phyloP scores from a whole-genome alignment of 2,113 vertebrate genomes.

The Hemicordylus capensis region DNA sequence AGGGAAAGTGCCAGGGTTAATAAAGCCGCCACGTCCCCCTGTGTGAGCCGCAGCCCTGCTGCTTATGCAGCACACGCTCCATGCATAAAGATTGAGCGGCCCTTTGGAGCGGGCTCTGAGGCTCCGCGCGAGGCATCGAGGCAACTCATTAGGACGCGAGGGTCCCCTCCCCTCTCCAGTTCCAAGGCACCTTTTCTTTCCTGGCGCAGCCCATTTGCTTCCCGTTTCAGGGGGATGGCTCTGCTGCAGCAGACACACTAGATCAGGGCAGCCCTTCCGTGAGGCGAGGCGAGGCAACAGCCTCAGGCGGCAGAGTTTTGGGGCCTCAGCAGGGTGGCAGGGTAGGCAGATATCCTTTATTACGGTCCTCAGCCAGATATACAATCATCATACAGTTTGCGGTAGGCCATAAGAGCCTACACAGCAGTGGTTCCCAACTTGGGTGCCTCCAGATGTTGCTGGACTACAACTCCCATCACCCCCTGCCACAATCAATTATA shows the following conservation, averaged over 20 bases:
- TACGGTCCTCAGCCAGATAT: too few relatives aligned
- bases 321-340: too few relatives aligned
- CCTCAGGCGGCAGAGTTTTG: too few relatives aligned
- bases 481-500: too few relatives aligned
- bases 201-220: neutral
- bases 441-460: too few relatives aligned
- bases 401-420: too few relatives aligned
- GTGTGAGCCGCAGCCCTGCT: constrained; percentile 45
- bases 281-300: too few relatives aligned
- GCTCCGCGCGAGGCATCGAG: constrained; percentile 7
- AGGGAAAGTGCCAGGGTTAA: constrained; percentile 81
- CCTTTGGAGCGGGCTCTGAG: neutral
- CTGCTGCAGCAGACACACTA: neutral
- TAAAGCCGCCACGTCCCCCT: constrained; percentile 72
- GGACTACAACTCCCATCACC: too few relatives aligned
- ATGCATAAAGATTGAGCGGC: neutral
- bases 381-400: too few relatives aligned
- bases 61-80: constrained; percentile 1
- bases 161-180: neutral
- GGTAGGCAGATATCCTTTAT: too few relatives aligned
- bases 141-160: constrained; percentile 4
- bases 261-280: neutral
- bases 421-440: too few relatives aligned
- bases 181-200: neutral
- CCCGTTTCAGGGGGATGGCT: neutral